phyloP scores from a whole-genome alignment of 1,140 invertebrate genomes.

The Holotrichia oblita region DNA sequence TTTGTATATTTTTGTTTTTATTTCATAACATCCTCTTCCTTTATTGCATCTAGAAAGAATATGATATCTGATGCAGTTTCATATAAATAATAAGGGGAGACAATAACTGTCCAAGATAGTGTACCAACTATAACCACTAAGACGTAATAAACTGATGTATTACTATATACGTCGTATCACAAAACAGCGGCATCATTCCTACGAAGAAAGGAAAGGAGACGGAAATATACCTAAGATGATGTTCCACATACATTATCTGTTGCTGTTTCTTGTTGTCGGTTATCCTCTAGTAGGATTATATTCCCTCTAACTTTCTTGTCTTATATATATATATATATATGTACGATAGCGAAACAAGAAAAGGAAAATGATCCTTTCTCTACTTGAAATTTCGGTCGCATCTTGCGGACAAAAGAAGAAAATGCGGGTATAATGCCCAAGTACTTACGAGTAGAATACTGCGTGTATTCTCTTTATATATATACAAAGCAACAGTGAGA shows the following conservation, averaged over 20 bases:
- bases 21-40: too few species aligned
- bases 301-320: neutral
- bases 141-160: too few species aligned
- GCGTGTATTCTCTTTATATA: too few species aligned
- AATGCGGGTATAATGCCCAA: neutral
- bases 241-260: conserved; percentile 14
- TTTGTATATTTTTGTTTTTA: too few species aligned
- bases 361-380: neutral
- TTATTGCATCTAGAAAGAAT: too few species aligned
- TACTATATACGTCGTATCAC: neutral
- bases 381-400: neutral
- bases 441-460: neutral
- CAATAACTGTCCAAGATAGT: too few species aligned
- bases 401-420: neutral
- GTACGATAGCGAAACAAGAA: neutral
- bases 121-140: too few species aligned
- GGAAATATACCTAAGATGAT: neutral
- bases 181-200: neutral
- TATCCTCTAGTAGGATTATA: neutral
- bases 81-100: too few species aligned
- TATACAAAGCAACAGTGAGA: too few species aligned
- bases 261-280: conserved; percentile 1
- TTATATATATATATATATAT: neutral
- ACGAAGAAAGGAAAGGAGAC: neutral
- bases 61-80: too few species aligned